phyloP scores from a whole-genome alignment of 2,113 vertebrate genomes.

The Psittacula cyanocephala region DNA sequence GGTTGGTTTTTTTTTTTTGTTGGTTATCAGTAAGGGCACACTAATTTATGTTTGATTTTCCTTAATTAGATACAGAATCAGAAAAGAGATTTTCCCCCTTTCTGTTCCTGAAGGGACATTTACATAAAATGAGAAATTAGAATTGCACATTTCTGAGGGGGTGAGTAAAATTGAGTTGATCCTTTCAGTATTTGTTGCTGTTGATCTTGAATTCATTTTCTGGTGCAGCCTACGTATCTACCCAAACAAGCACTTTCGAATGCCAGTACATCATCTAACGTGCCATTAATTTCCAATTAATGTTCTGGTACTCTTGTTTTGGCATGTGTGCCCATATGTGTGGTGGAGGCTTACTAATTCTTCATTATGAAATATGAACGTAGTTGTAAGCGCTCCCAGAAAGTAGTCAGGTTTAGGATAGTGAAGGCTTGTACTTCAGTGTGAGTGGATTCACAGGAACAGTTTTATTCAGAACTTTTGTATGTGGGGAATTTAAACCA shows the following conservation, averaged over 20 bases:
- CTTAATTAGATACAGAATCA: not conserved
- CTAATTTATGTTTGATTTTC: not conserved
- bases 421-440: not conserved
- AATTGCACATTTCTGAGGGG: not conserved
- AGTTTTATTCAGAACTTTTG: not conserved
- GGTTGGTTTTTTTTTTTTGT: no score
- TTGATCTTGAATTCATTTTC: not conserved
- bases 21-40: not conserved
- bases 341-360: not conserved
- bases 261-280: not conserved
- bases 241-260: not conserved
- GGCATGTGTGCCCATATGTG: accelerated
- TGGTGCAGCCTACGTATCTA: not conserved
- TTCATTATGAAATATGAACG: not conserved
- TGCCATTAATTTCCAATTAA: not conserved
- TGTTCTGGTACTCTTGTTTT: not conserved
- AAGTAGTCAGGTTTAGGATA: not conserved
- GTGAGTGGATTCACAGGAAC: not conserved
- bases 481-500: not conserved
- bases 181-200: not conserved
- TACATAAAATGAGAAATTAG: not conserved
- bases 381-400: not conserved
- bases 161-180: not conserved
- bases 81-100: not conserved
- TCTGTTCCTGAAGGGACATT: not conserved